Percentiles rank a stretch among this genome's conserved stretches.
These are phyloP conservation scores for Hippopotamus amphibius DNA, from an alignment of 2,113 vertebrate genomes.

Conservation along the genomic window DNA sequence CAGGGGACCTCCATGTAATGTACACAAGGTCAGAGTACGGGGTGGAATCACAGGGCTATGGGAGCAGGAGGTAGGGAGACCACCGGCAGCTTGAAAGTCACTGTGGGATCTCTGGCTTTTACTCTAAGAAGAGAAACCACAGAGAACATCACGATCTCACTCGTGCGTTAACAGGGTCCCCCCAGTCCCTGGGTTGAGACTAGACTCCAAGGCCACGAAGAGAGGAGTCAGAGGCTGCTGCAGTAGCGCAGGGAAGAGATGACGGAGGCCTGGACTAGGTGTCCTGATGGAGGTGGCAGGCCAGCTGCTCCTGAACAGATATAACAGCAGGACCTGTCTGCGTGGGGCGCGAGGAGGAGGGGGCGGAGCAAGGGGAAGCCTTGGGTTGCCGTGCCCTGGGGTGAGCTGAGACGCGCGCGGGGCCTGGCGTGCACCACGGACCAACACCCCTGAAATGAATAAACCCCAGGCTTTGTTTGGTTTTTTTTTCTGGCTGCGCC, in stretches of 20 bases:
- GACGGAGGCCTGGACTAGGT: neutral
- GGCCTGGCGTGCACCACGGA: rapidly evolving
- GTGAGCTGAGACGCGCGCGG: too few species aligned
- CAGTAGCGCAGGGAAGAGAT: neutral
- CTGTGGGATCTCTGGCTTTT: neutral
- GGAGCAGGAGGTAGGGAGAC: too few species aligned
- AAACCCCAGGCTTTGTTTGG: neutral
- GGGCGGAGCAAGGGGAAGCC: neutral
- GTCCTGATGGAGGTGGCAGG: neutral
- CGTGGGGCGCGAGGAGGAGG: rapidly evolving
- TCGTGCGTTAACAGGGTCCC: neutral
- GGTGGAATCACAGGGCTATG: rapidly evolving
- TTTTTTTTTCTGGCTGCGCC: too few species aligned
- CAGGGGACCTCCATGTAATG: too few species aligned
- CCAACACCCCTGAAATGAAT: neutral
- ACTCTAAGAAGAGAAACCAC: neutral
- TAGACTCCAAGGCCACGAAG: rapidly evolving
- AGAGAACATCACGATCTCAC: neutral
- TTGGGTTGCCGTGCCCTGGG: neutral
- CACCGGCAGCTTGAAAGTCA: neutral
- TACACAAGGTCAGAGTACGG: neutral
- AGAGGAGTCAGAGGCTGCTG: neutral
- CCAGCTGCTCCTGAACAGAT: rapidly evolving
- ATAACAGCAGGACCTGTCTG: too few species aligned
- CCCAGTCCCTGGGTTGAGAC: neutral